Evolutionary conservation across 2,888 invertebrate genomes (phyloP).

Genomic region (Caenorhabditis sulstoni): DNA sequence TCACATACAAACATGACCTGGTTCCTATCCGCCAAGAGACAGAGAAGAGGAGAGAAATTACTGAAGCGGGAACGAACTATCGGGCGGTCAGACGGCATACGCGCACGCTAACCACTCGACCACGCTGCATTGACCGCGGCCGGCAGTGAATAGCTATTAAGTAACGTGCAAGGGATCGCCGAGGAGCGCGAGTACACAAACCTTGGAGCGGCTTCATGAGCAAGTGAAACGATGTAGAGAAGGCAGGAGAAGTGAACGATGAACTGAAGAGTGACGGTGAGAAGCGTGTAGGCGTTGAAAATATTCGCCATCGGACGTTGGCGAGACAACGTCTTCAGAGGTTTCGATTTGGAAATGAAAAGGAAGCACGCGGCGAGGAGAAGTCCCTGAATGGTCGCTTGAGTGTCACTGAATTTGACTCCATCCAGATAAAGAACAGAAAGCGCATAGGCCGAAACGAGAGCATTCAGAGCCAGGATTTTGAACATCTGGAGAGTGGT

Average conservation of each 20-base stretch:
- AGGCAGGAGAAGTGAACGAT: conserved; percentile 93
- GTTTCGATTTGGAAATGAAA: conserved; percentile 98
- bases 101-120: conserved; percentile 46
- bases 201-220: conserved; percentile 79
- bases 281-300: conserved; percentile 96
- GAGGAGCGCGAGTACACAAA: conserved; percentile 23
- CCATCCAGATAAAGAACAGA: conserved; percentile 98
- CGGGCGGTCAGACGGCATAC: background rate
- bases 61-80: conserved; percentile 22
- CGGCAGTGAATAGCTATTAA: background rate
- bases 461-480: conserved; percentile 96
- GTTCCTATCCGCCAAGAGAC: conserved; percentile 59
- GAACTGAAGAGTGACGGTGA: conserved; percentile 95
- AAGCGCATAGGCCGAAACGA: conserved; percentile 96
- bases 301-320: conserved; percentile 97
- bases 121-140: conserved; percentile 13
- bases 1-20: conserved; percentile 58
- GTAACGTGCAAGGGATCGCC: background rate
- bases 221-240: conserved; percentile 87
- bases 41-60: background rate
- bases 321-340: conserved; percentile 92
- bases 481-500: conserved; percentile 99
- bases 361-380: conserved; percentile 96
- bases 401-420: conserved; percentile 91
- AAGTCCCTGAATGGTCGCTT: conserved; percentile 96